A percentile compares a stretch with the other conserved stretches of the same genome.
Conservation (phyloP, 1,140 invertebrate species). For the Acromyrmex echinatior region DNA sequence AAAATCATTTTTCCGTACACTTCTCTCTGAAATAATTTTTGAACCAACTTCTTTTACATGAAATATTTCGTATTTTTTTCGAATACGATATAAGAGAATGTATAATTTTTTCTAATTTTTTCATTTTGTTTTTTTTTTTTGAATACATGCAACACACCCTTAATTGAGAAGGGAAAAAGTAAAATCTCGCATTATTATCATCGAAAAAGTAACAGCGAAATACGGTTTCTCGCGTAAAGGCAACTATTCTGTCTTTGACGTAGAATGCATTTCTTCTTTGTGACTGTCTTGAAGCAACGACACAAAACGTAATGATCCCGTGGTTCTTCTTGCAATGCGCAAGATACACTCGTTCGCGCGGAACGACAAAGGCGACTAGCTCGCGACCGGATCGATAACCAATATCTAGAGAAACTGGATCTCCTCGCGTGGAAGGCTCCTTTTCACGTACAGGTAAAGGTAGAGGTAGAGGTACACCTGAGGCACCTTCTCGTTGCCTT, state of each 20-base stretch:
- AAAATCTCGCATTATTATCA: background rate
- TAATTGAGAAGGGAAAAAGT: background rate
- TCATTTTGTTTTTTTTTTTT: too few species aligned
- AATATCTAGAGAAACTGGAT: constrained; percentile 75
- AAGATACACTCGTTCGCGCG: constrained; percentile 17
- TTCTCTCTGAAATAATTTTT: too few species aligned
- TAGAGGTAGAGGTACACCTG: background rate
- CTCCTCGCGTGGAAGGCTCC: constrained; percentile 15
- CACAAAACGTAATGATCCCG: constrained; percentile 28
- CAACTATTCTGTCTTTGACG: background rate
- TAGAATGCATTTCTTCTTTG: background rate
- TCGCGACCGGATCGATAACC: constrained; percentile 67
- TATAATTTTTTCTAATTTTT: too few species aligned
- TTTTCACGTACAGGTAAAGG: constrained; percentile 3
- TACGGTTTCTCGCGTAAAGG: background rate
- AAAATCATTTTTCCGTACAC: too few species aligned
- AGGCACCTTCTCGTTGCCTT: constrained; percentile 28
- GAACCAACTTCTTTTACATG: too few species aligned
- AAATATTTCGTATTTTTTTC: too few species aligned
- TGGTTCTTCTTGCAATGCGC: constrained; percentile 6
- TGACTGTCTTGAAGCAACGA: background rate
- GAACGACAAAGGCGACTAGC: constrained; percentile 42
- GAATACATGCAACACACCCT: too few species aligned
- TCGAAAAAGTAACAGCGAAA: background rate
- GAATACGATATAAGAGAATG: too few species aligned